Conservation (phyloP, 1,140 invertebrate species). For the Thereuonema tuberculata region DNA sequence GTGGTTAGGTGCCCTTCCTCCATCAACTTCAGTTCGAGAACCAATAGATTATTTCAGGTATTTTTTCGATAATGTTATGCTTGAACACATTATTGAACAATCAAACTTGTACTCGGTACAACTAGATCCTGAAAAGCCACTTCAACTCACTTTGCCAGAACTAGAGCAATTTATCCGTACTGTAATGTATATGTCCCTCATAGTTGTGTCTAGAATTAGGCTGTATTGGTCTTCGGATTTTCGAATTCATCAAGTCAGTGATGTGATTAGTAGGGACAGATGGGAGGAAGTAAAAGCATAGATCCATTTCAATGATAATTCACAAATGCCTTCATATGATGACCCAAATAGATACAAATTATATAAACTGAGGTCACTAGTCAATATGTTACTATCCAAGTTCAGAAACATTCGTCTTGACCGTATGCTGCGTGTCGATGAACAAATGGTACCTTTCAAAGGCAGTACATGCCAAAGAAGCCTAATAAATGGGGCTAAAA, state of each 20-base stretch:
- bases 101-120: neutral
- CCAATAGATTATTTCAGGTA: neutral
- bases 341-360: neutral
- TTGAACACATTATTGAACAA: neutral
- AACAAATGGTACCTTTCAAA: neutral
- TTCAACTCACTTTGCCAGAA: neutral
- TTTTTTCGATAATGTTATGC: neutral
- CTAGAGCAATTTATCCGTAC: neutral
- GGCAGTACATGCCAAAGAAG: constrained; percentile 12
- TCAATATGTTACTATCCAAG: neutral
- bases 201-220: neutral
- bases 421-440: neutral
- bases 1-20: too few relatives aligned
- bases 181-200: neutral
- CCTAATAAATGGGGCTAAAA: constrained; percentile 22
- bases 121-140: neutral
- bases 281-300: neutral
- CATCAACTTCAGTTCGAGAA: too few relatives aligned
- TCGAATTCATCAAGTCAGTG: neutral
- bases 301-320: neutral
- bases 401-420: neutral
- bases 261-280: neutral
- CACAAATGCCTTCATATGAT: neutral
- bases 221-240: neutral
- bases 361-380: neutral